Conservation (phyloP, 2,888 invertebrate species). For the Sesia bembeciformis region DNA sequence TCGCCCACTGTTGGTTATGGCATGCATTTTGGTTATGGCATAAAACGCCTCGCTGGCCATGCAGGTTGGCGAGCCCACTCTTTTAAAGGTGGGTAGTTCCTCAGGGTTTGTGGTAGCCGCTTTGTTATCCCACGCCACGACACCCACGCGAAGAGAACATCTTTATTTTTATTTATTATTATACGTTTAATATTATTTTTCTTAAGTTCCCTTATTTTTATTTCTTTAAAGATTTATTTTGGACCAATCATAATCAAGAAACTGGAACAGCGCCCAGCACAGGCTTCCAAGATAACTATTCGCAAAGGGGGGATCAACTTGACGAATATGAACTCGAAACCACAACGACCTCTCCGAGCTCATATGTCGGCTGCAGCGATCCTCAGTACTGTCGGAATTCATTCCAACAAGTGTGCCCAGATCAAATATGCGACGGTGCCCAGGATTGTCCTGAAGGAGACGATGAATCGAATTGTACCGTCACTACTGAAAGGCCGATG, state of each 20-base stretch:
- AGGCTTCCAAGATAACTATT: no score
- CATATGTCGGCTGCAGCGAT: background rate
- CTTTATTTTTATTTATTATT: no score
- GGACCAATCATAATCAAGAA: background rate
- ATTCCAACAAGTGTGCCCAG: slow-evolving; percentile 11
- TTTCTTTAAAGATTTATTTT: background rate
- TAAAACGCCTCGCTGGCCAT: no score
- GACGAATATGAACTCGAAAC: background rate
- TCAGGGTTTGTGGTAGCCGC: no score
- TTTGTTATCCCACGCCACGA: no score
- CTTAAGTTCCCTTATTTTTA: background rate
- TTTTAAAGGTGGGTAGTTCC: no score
- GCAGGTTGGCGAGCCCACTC: no score
- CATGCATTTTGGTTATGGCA: no score
- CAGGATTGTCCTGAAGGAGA: slow-evolving; percentile 21
- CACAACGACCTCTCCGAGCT: background rate
- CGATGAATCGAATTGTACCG: slow-evolving; percentile 18
- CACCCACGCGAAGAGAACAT: no score
- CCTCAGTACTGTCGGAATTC: background rate
- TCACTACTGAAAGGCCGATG: background rate
- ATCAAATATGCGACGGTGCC: slow-evolving; percentile 17
- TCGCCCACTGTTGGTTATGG: no score
- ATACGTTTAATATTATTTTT: no score
- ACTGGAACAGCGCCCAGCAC: background rate
- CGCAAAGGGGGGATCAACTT: background rate